Base-by-base conservation (phyloP, 2,797 vertebrate genomes). In the Amblyopsis hoosieri region DNA sequence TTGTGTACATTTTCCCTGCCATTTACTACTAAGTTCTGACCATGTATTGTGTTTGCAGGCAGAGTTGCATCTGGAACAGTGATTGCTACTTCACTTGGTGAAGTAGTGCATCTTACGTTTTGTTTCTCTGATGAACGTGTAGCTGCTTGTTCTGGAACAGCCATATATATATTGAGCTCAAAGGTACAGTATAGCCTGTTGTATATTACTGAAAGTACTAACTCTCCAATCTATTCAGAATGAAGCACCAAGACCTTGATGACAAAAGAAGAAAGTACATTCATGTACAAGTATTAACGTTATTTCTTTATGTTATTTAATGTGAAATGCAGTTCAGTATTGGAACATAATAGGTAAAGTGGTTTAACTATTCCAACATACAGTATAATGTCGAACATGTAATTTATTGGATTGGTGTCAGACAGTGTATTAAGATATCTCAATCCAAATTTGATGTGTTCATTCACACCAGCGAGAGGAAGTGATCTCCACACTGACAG, bases 61-160 rank as follows among this genome's bases (percentile, higher is more conserved):
- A 64, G 80, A 65, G 65, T 84, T 67, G 87, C 88, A 64, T 62
- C 81, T 71, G 93, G 93, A 67, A 82, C 49, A 62, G 79, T 94
- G 52, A 89, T 94, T 2, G 91, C 86, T 57, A 86, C 88, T 10
- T 78, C 83, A 58, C 79, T 92, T 45, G 92, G 90, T 1, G 77
- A 90, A 37, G 73, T 90, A 1, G 60, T 75, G 48, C 74, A 93
- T 81, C 82, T 94, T 19, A 87, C 91, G 2, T 85, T 94, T 72
- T 89, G 90, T 82, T 75, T 78, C 54, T 74, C 73, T 62, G 87
- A 91, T 70, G 75, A 87, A 15, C 86, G 76, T 78, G 81, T 92
- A 69, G 85, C 89, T 47, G 93, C 72, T 0, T 94, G 93, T 70
- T 77, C 82, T 0, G 87, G 86, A 67, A 55, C 73, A 57, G 75